These are phyloP conservation scores for Drosophila phalerata DNA, from an alignment of 2,888 invertebrate species.

Conservation along the genomic window DNA sequence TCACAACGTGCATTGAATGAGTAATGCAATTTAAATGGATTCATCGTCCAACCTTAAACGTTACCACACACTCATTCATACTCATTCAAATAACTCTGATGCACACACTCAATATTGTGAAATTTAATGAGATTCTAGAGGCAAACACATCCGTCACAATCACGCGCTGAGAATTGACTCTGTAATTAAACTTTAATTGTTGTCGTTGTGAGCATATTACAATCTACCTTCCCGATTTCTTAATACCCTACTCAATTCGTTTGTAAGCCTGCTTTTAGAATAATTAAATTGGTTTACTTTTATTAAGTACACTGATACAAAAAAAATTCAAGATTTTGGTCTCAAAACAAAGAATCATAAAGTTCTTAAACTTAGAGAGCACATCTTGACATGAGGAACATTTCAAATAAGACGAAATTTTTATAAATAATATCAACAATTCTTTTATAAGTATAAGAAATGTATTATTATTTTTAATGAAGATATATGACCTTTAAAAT, in stretches of 20 bases:
- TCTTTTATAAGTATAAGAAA: no score
- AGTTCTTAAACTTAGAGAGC: no score
- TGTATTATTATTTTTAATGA: no score
- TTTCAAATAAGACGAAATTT: no score
- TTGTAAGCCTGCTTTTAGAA: neutral
- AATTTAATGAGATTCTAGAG: slow-evolving; percentile 34
- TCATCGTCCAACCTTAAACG: slow-evolving; percentile 21
- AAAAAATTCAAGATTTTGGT: neutral
- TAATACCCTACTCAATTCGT: slow-evolving; percentile 8
- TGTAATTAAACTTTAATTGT: slow-evolving; percentile 36
- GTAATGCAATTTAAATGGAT: slow-evolving; percentile 19
- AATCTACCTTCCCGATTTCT: neutral
- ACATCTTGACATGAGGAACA: no score
- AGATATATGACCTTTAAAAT: no score
- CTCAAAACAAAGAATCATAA: no score
- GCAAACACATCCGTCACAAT: slow-evolving; percentile 28
- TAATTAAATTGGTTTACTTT: neutral
- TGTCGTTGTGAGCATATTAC: slow-evolving; percentile 8
- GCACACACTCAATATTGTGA: slow-evolving; percentile 6
- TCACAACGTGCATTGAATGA: slow-evolving; percentile 27
- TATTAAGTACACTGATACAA: no score
- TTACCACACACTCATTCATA: slow-evolving; percentile 7
- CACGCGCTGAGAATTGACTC: slow-evolving; percentile 27
- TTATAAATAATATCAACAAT: no score
- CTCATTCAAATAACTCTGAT: slow-evolving; percentile 2